These are phyloP conservation scores for Lycopodina hypogea DNA, from an alignment of 37 sponge, comb jelly and placozoan species.

Conservation along the genomic window DNA sequence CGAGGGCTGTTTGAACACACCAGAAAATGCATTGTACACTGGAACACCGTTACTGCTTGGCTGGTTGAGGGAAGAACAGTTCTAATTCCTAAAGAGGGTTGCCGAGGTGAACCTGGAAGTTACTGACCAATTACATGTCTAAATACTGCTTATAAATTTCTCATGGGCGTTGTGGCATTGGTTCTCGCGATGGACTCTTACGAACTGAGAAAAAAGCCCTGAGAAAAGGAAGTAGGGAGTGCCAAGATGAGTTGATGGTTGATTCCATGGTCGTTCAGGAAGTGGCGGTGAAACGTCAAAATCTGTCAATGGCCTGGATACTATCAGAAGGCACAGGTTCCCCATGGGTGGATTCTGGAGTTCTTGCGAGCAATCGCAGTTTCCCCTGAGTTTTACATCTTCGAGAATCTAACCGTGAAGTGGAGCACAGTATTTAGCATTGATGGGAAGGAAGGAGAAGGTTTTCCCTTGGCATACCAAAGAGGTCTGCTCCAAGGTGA, in stretches of 20 bases:
- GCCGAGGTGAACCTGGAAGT: background rate
- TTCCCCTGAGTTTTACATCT: too few species aligned
- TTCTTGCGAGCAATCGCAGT: background rate
- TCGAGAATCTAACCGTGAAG: too few species aligned
- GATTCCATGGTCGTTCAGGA: background rate
- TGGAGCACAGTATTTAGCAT: too few species aligned
- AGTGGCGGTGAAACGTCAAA: background rate
- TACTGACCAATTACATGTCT: slow-evolving; percentile 32
- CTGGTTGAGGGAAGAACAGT: slow-evolving; percentile 13
- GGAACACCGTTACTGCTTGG: background rate
- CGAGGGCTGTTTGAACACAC: background rate
- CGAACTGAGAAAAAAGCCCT: background rate
- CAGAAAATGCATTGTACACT: background rate
- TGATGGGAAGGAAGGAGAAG: background rate
- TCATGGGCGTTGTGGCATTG: background rate
- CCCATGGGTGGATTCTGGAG: background rate
- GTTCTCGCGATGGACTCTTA: background rate
- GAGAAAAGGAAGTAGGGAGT: background rate
- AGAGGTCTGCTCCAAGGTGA: slow-evolving; percentile 43
- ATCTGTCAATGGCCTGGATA: slow-evolving; percentile 1
- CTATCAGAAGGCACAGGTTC: background rate
- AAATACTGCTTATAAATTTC: slow-evolving; percentile 32
- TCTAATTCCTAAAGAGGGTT: too few species aligned
- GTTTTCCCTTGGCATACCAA: background rate
- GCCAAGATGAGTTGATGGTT: background rate